Percentiles rank a stretch among this genome's conserved stretches.
Evolutionary conservation across 2,888 invertebrate genomes (phyloP).

Genomic region (Nycteola revayana): DNA sequence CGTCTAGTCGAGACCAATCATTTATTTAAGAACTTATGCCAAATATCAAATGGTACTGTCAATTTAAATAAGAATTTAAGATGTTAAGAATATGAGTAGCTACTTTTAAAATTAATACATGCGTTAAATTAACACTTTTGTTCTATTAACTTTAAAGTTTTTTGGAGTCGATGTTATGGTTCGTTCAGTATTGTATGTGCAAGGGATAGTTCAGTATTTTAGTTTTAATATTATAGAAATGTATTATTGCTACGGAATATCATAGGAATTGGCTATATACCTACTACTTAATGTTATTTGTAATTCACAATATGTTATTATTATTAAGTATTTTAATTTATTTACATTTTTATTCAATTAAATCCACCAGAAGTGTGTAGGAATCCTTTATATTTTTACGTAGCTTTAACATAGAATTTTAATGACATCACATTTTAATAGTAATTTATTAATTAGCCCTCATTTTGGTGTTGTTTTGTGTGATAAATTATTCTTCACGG

Average conservation of each 20-base stretch:
- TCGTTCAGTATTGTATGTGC: conserved; percentile 25
- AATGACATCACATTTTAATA: conserved; percentile 12
- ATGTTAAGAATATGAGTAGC: conserved; percentile 8
- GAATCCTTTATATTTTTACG: conserved; percentile 2
- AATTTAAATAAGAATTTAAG: conserved; percentile 16
- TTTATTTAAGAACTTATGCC: conserved; percentile 14
- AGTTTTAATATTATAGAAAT: conserved; percentile 15
- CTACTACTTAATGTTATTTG: neutral
- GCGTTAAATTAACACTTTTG: conserved; percentile 15
- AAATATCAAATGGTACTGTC: conserved; percentile 22
- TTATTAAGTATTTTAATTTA: conserved; percentile 1
- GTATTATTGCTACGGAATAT: conserved; percentile 17
- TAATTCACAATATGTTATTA: neutral
- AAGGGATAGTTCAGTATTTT: conserved; percentile 27
- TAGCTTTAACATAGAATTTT: conserved; percentile 1
- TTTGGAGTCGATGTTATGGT: neutral
- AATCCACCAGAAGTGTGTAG: conserved; percentile 1
- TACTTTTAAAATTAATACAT: conserved; percentile 6
- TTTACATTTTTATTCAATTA: conserved; percentile 3
- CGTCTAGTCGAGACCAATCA: neutral
- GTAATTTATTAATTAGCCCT: conserved; percentile 7
- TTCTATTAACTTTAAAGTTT: conserved; percentile 9
- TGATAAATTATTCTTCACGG: conserved; percentile 14
- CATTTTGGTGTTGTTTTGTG: conserved; percentile 10
- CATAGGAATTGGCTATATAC: conserved; percentile 8